These are phyloP conservation scores for Typhlomys cinereus DNA, from an alignment of 2,113 vertebrate genomes.

Conservation along the genomic window DNA sequence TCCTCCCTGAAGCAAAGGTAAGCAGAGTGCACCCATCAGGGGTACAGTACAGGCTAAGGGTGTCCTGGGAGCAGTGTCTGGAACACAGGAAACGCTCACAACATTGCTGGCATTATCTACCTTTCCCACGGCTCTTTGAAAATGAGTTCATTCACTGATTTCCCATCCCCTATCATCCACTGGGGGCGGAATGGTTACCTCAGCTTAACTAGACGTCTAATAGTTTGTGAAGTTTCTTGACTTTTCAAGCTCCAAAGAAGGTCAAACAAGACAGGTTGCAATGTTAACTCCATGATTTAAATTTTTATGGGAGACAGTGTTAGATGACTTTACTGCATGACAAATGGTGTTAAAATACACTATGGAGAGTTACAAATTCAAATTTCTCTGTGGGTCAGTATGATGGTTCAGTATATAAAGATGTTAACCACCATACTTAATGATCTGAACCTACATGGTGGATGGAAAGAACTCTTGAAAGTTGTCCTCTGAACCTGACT, in stretches of 20 bases:
- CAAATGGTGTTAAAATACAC: not conserved
- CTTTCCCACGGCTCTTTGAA: not conserved
- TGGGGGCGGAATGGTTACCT: not conserved
- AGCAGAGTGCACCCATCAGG: not conserved
- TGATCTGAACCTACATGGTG: too few species aligned
- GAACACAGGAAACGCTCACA: not conserved
- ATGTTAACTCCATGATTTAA: conserved; percentile 18
- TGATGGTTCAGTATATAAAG: too few species aligned
- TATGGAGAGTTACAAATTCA: not conserved
- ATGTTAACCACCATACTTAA: too few species aligned
- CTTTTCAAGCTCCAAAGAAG: not conserved
- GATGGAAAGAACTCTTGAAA: too few species aligned
- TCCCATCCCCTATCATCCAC: not conserved
- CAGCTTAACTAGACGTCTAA: not conserved
- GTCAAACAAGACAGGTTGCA: not conserved
- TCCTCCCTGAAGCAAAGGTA: not conserved
- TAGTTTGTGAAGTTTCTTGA: conserved; percentile 1
- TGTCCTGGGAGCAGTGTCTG: not conserved
- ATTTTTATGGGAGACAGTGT: not conserved
- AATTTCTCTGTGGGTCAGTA: too few species aligned
- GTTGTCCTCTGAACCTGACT: too few species aligned
- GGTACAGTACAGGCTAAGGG: not conserved
- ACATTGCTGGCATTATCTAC: not conserved
- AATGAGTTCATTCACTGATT: not conserved
- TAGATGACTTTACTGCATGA: not conserved